phyloP scores from a whole-genome alignment of 2,113 vertebrate genomes.

The Corvus moneduloides region DNA sequence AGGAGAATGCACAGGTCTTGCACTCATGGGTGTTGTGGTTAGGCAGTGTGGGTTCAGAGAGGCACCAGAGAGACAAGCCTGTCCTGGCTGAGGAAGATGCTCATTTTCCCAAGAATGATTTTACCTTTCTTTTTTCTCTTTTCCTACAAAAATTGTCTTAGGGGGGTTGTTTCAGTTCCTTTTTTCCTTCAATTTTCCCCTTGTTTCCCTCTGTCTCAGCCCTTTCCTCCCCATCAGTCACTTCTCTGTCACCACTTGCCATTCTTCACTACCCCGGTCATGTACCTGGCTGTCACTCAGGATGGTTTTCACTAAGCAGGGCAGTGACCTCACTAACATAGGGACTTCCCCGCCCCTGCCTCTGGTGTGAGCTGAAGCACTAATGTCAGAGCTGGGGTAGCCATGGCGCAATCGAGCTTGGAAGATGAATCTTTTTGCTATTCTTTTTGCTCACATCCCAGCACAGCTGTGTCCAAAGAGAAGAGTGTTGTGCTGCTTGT shows the following conservation, averaged over 20 bases:
- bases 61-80: background rate
- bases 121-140: background rate
- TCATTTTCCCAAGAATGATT: background rate
- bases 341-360: background rate
- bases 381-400: background rate
- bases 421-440: background rate
- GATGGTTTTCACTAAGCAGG: background rate
- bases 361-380: rapidly evolving
- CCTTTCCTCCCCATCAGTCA: background rate
- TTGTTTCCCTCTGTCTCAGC: background rate
- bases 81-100: background rate
- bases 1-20: background rate
- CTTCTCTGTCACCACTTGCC: background rate
- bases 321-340: background rate
- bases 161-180: background rate
- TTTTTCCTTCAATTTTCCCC: background rate
- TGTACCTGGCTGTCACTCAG: background rate
- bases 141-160: background rate
- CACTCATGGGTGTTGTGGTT: background rate
- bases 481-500: background rate
- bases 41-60: background rate
- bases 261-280: rapidly evolving
- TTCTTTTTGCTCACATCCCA: background rate
- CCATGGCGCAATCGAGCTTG: rapidly evolving
- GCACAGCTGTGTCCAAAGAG: rapidly evolving